Evolutionary conservation across 2,888 invertebrate genomes (phyloP), one percentile per base, ranked within the genome.

Genomic region (Apamea epomidion): DNA sequence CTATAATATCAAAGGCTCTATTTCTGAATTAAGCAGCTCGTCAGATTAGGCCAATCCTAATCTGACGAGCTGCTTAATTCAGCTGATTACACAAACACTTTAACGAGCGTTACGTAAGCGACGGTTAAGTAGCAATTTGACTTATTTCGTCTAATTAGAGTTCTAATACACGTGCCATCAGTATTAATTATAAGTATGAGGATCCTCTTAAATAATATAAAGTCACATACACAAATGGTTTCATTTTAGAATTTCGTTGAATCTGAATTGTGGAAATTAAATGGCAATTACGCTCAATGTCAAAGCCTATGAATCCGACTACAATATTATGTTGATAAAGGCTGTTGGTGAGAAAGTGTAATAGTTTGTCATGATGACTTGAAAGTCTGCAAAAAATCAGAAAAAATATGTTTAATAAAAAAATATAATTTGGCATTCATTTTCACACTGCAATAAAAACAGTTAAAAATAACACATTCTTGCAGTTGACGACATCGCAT

Each of bases 401-500:
- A 10, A 4, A 14, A 25, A 25, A 16, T 37, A 51, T n/a, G 0
- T 8, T 37, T 6, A 62, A 12, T 62, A 1, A 60, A n/a, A 74
- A 58, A 48, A 65, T 29, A 29, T 21, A 21, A 73, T 62, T 82
- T 25, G 8, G 2, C 16, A 16, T 18, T 5, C 12, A 48, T 42
- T 75, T 54, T 69, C 6, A 32, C 51, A 67, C 42, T 25, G 12
- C 32, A 62, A 48, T 10, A 29, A 68, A 48, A 68, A 32, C 0
- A 48, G 51, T 68, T n/a, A 58, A 68, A 84, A 48, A 48, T 65
- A 69, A 60, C 37, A 67, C 37, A 42, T 69, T 54, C 25, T 45
- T 42, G 10, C 10, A 21, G n/a, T 58, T 73, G 68, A 48, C 25
- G 81, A 85, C 73, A 73, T 71, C 5, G 18, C 21, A 51, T 74